phyloP scores from a whole-genome alignment of 2,888 invertebrate genomes.

The Patella depressa region DNA sequence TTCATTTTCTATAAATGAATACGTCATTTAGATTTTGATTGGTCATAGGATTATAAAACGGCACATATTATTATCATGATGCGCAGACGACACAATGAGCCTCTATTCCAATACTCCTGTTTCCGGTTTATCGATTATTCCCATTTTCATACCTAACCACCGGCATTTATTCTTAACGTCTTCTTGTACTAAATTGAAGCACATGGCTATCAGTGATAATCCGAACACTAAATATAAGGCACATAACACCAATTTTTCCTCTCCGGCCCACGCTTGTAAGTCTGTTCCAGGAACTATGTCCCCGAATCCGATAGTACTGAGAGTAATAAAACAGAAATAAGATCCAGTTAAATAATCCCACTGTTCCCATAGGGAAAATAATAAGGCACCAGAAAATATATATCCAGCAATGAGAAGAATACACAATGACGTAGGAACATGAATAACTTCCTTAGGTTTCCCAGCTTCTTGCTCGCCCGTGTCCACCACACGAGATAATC shows the following conservation, averaged over 20 bases:
- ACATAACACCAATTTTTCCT: slow-evolving; percentile 67
- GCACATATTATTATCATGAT: too few species aligned
- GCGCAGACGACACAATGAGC: too few species aligned
- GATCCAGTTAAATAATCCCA: slow-evolving; percentile 66
- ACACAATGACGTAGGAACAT: slow-evolving; percentile 69
- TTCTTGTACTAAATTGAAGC: slow-evolving; percentile 72
- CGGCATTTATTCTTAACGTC: slow-evolving; percentile 71
- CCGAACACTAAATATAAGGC: slow-evolving; percentile 71
- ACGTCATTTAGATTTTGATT: too few species aligned
- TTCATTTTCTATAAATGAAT: too few species aligned
- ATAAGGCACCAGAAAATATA: slow-evolving; percentile 67
- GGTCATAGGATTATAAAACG: too few species aligned
- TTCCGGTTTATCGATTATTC: slow-evolving; percentile 61
- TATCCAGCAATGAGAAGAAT: slow-evolving; percentile 67
- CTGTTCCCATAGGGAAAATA: slow-evolving; percentile 68
- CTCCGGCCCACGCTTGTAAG: slow-evolving; percentile 59
- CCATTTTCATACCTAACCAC: slow-evolving; percentile 69
- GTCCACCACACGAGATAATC: slow-evolving; percentile 43
- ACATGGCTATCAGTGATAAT: slow-evolving; percentile 73
- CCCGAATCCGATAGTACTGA: slow-evolving; percentile 70
- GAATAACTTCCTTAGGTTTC: slow-evolving; percentile 60
- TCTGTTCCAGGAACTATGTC: slow-evolving; percentile 66
- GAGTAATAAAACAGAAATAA: slow-evolving; percentile 71
- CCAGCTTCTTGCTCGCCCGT: slow-evolving; percentile 51
- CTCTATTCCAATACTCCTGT: slow-evolving; percentile 1